Evolutionary conservation across 2,797 vertebrate genomes (phyloP).

Genomic region (Chelon labrosus): DNA sequence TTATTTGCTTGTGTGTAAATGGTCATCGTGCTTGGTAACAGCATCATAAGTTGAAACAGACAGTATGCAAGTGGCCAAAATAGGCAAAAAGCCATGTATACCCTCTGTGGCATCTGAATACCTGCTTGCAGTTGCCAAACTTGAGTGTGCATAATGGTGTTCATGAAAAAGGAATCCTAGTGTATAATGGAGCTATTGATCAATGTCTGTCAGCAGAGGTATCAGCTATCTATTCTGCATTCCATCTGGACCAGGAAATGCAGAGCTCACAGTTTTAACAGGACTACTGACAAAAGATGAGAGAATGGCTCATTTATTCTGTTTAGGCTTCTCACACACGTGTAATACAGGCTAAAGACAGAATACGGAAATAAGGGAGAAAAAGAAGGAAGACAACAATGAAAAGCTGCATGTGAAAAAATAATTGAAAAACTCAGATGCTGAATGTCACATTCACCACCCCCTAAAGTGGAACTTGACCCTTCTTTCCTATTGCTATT

Average conservation of each 20-base stretch:
- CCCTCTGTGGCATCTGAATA: slow-evolving; percentile 24
- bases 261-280: slow-evolving; percentile 43
- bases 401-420: neutral
- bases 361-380: neutral
- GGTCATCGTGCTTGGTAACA: neutral
- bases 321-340: slow-evolving; percentile 6
- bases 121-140: slow-evolving; percentile 32
- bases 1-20: neutral
- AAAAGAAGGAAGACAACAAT: neutral
- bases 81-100: slow-evolving; percentile 1
- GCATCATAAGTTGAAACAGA: slow-evolving; percentile 3
- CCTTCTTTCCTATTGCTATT: slow-evolving; percentile 60
- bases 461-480: slow-evolving; percentile 68
- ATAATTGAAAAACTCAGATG: neutral
- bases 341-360: slow-evolving; percentile 4
- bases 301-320: slow-evolving; percentile 18
- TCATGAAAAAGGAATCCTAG: slow-evolving; percentile 30
- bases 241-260: slow-evolving; percentile 18
- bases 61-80: neutral
- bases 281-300: slow-evolving; percentile 21
- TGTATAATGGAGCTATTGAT: slow-evolving; percentile 45
- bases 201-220: slow-evolving; percentile 34
- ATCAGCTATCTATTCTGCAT: slow-evolving; percentile 45
- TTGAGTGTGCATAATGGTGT: neutral
- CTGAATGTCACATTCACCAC: slow-evolving; percentile 27